These are phyloP conservation scores for Cherax quadricarinatus DNA, from an alignment of 1,140 invertebrate species.

Conservation along the genomic window DNA sequence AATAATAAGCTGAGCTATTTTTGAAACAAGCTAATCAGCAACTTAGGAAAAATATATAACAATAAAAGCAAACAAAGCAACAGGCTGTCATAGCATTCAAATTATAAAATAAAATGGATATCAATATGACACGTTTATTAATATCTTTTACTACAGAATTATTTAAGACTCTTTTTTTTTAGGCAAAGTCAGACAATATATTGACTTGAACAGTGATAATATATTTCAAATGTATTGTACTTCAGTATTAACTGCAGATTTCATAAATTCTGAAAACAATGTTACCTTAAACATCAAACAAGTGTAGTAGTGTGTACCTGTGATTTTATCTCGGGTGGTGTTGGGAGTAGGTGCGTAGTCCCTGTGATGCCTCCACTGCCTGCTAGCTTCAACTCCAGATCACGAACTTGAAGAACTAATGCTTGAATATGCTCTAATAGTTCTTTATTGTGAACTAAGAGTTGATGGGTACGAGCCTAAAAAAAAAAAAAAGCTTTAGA, in stretches of 20 bases:
- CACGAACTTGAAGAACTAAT: slow-evolving; percentile 89
- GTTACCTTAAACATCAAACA: not conserved
- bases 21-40: not conserved
- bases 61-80: not conserved
- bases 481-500: slow-evolving; percentile 25
- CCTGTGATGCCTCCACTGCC: slow-evolving; percentile 36
- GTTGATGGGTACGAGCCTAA: slow-evolving; percentile 93
- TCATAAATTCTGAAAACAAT: too few species aligned
- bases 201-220: too few species aligned
- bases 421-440: slow-evolving; percentile 94
- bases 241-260: too few species aligned
- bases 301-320: slow-evolving; percentile 25
- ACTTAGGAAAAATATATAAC: not conserved
- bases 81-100: not conserved
- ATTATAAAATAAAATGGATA: not conserved
- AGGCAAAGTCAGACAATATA: too few species aligned
- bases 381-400: slow-evolving; percentile 82
- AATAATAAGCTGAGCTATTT: not conserved
- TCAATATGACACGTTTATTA: not conserved
- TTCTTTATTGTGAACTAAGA: slow-evolving; percentile 95
- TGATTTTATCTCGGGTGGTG: slow-evolving; percentile 65
- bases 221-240: too few species aligned
- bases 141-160: too few species aligned
- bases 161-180: too few species aligned
- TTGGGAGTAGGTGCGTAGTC: slow-evolving; percentile 45